phyloP scores from a whole-genome alignment of 2,113 vertebrate genomes.

The Euleptes europaea region DNA sequence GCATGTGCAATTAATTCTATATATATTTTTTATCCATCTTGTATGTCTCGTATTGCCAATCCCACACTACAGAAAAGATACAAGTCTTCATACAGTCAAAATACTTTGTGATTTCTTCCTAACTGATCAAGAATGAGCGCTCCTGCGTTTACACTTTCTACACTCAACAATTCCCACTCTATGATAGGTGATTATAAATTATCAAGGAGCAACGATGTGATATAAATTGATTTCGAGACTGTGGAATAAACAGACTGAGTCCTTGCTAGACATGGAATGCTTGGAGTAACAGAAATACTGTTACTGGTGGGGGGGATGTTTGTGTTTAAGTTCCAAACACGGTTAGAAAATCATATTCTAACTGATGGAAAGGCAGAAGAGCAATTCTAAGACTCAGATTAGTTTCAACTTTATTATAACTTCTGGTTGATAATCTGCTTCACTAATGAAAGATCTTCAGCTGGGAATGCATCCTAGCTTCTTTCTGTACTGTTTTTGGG shows the following conservation, averaged over 20 bases:
- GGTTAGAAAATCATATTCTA: background rate
- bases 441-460: background rate
- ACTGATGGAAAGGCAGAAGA: constrained; percentile 21
- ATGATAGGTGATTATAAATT: background rate
- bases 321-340: constrained; percentile 1
- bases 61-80: background rate
- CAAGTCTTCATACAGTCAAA: background rate
- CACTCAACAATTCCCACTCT: background rate
- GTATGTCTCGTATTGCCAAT: background rate
- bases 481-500: background rate
- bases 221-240: background rate
- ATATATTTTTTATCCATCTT: background rate
- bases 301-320: background rate
- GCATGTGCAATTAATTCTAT: background rate
- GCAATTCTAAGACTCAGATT: background rate
- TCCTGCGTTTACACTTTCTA: background rate
- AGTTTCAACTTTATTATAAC: background rate
- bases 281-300: background rate
- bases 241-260: background rate
- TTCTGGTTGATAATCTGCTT: background rate
- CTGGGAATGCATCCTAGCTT: background rate
- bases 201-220: background rate
- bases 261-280: background rate
- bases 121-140: background rate
- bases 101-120: background rate